Percentiles rank a stretch among this genome's conserved stretches.
Evolutionary conservation across 2,888 invertebrate genomes (phyloP).

Genomic region (Sceliomorpha sp.): DNA sequence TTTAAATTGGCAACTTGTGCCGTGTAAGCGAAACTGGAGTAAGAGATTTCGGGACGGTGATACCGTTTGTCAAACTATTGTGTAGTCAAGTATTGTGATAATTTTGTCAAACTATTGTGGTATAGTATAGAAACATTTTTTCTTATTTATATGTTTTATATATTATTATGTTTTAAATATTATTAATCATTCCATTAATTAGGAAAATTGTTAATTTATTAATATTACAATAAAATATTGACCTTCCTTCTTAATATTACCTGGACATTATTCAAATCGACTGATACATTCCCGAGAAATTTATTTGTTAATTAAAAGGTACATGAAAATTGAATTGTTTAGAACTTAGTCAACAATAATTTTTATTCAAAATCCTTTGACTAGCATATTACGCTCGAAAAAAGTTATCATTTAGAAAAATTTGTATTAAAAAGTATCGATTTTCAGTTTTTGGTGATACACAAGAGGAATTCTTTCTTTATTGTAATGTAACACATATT

Average conservation of each 20-base stretch:
- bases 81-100: too few relatives aligned
- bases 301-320: not conserved
- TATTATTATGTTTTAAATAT: not conserved
- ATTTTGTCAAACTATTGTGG: too few relatives aligned
- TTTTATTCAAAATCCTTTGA: not conserved
- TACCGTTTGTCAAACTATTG: too few relatives aligned
- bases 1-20: too few relatives aligned
- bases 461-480: not conserved
- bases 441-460: not conserved
- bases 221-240: not conserved
- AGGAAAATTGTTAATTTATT: not conserved
- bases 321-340: not conserved
- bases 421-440: not conserved
- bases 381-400: not conserved
- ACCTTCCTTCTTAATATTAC: not conserved
- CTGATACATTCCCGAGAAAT: not conserved
- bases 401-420: not conserved
- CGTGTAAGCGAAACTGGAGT: too few relatives aligned
- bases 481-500: too few relatives aligned
- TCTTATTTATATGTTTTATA: too few relatives aligned
- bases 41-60: too few relatives aligned
- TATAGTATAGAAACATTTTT: too few relatives aligned
- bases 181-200: not conserved
- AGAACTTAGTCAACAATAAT: not conserved
- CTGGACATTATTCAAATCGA: not conserved